phyloP scores from a whole-genome alignment of 2,888 invertebrate species.

The Tetragnatha montana region DNA sequence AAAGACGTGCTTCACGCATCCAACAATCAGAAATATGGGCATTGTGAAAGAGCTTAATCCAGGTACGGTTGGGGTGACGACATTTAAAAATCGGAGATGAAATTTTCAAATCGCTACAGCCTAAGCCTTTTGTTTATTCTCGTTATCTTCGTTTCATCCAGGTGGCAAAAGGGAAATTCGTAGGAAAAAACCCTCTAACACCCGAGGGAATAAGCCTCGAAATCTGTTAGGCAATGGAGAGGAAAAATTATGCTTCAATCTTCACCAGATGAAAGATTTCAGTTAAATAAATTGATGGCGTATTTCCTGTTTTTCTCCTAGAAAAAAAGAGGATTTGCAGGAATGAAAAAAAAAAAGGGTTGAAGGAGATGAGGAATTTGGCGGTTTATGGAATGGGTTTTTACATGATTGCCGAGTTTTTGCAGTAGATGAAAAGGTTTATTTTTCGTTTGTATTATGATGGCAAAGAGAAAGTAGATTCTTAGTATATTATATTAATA shows the following conservation, averaged over 20 bases:
- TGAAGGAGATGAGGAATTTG: neutral
- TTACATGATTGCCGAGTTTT: neutral
- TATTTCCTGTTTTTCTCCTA: neutral
- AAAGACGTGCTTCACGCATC: neutral
- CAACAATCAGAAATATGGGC: neutral
- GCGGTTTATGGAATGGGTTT: neutral
- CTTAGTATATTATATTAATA: too few relatives aligned
- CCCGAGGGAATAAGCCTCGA: neutral
- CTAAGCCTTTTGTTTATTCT: neutral
- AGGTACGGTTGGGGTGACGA: neutral
- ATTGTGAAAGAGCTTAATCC: neutral
- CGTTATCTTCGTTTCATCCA: neutral
- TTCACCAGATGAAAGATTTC: constrained; percentile 9
- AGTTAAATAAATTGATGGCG: constrained; percentile 32
- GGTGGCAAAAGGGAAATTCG: neutral
- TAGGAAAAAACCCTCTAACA: neutral
- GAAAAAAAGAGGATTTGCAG: neutral
- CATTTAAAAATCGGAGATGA: neutral
- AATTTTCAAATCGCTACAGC: neutral
- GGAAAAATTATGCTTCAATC: neutral
- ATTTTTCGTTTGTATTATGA: too few relatives aligned
- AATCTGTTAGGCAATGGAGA: neutral
- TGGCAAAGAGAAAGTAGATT: too few relatives aligned
- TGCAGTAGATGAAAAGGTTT: neutral
- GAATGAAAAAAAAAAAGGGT: neutral